Evolutionary conservation across 2,797 vertebrate genomes (phyloP).

Genomic region (Gymnocypris eckloni): DNA sequence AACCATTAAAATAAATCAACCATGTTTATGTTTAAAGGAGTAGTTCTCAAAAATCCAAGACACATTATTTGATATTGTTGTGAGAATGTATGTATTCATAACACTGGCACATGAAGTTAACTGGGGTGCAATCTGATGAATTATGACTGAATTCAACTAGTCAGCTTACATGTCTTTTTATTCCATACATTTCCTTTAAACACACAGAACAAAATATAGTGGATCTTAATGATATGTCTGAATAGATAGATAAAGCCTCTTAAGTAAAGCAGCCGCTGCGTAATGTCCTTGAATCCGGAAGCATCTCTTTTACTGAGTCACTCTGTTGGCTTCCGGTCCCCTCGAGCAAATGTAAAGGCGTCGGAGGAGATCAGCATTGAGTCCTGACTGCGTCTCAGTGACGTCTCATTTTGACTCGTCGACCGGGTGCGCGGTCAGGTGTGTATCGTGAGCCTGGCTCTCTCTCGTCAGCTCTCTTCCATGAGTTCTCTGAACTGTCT

Average conservation of each 20-base stretch:
- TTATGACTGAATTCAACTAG: slow-evolving; percentile 7
- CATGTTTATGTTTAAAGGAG: not conserved
- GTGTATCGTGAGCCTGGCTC: slow-evolving; percentile 72
- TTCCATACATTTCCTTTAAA: slow-evolving; percentile 59
- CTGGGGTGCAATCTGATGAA: not conserved
- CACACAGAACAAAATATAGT: slow-evolving; percentile 62
- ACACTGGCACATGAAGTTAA: not conserved
- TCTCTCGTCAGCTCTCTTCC: slow-evolving; percentile 85
- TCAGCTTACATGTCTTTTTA: slow-evolving; percentile 41
- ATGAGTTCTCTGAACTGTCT: slow-evolving; percentile 90
- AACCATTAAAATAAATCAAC: not conserved
- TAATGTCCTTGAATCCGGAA: not conserved
- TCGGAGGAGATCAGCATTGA: slow-evolving; percentile 9
- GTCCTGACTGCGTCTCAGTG: slow-evolving; percentile 78
- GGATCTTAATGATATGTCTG: slow-evolving; percentile 39
- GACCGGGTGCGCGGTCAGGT: slow-evolving; percentile 82
- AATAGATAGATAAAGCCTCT: slow-evolving; percentile 35
- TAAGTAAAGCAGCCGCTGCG: slow-evolving; percentile 13
- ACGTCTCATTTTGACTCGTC: slow-evolving; percentile 96
- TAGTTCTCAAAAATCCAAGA: not conserved
- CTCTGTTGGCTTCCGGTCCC: not conserved
- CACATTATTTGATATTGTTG: not conserved
- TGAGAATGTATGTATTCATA: not conserved
- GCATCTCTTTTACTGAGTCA: slow-evolving; percentile 14
- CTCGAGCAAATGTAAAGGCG: not conserved